Evolutionary conservation across 2,888 invertebrate genomes (phyloP).

Genomic region (Mechanitis mazaeus): DNA sequence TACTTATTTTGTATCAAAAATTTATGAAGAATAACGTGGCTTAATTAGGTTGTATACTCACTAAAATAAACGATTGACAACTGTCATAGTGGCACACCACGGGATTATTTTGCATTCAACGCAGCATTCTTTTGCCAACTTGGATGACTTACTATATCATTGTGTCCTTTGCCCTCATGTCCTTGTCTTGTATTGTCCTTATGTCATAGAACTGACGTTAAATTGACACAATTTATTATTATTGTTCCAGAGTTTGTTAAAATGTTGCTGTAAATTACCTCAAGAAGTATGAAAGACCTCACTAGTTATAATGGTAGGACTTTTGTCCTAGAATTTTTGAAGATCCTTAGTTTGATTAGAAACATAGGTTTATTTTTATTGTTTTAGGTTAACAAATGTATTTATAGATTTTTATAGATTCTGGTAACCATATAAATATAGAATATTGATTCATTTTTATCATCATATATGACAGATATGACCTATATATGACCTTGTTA

Average conservation of each 20-base stretch:
- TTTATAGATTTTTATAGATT: slow-evolving; percentile 24
- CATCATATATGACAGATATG: slow-evolving; percentile 5
- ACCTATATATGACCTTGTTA: too few species aligned
- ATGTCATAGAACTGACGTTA: too few species aligned
- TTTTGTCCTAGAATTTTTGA: slow-evolving; percentile 18
- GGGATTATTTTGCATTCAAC: too few species aligned
- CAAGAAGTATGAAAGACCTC: slow-evolving; percentile 49
- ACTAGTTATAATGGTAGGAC: slow-evolving; percentile 50
- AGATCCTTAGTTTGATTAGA: slow-evolving; percentile 17
- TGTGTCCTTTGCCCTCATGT: too few species aligned
- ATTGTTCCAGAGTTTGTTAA: slow-evolving; percentile 77
- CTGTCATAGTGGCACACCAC: too few species aligned
- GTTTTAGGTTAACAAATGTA: slow-evolving; percentile 24
- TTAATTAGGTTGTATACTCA: too few species aligned
- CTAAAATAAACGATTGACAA: too few species aligned
- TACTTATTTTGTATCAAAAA: too few species aligned
- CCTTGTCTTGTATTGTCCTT: too few species aligned
- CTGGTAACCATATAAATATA: slow-evolving; percentile 14
- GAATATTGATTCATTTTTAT: slow-evolving; percentile 18
- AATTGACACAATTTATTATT: slow-evolving; percentile 6
- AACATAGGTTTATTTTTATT: slow-evolving; percentile 19
- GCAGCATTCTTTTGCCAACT: too few species aligned
- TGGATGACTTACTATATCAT: too few species aligned
- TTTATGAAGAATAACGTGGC: too few species aligned
- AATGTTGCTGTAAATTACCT: slow-evolving; percentile 70